These are phyloP conservation scores for Keiferia lycopersicella DNA, from an alignment of 2,888 invertebrate species.

Conservation along the genomic window DNA sequence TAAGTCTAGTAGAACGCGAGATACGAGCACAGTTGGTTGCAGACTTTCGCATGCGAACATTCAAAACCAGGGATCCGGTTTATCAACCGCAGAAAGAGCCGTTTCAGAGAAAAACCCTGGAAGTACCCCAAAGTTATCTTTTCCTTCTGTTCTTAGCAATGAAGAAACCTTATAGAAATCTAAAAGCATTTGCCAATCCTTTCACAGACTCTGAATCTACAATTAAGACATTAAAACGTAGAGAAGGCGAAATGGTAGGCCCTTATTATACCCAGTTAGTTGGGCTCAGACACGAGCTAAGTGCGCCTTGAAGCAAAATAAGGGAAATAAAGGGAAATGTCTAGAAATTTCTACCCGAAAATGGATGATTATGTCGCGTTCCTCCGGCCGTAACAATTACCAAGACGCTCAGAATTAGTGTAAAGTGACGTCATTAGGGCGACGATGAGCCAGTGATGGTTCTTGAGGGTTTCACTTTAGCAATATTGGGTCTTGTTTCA, in stretches of 20 bases:
- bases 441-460: constrained; percentile 7
- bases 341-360: constrained; percentile 31
- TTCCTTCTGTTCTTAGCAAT: no score
- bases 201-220: background rate
- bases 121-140: no score
- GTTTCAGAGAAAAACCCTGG: no score
- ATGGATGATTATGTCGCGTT: constrained; percentile 41
- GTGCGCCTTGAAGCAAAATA: constrained; percentile 32
- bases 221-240: constrained; percentile 5
- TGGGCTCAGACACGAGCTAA: background rate
- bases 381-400: constrained; percentile 53
- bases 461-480: background rate
- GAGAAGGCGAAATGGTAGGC: background rate
- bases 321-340: background rate
- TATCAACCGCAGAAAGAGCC: no score
- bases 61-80: no score
- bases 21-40: no score
- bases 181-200: constrained; percentile 1
- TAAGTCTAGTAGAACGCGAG: no score
- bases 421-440: constrained; percentile 43
- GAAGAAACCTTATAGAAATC: no score
- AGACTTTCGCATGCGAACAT: no score
- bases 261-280: background rate
- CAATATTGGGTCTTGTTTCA: constrained; percentile 12
- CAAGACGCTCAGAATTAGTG: constrained; percentile 43